A percentile compares a stretch with the other conserved stretches of the same genome.
Evolutionary conservation across 1,140 invertebrate species (phyloP).

Genomic region (Luehdorfia chinensis): DNA sequence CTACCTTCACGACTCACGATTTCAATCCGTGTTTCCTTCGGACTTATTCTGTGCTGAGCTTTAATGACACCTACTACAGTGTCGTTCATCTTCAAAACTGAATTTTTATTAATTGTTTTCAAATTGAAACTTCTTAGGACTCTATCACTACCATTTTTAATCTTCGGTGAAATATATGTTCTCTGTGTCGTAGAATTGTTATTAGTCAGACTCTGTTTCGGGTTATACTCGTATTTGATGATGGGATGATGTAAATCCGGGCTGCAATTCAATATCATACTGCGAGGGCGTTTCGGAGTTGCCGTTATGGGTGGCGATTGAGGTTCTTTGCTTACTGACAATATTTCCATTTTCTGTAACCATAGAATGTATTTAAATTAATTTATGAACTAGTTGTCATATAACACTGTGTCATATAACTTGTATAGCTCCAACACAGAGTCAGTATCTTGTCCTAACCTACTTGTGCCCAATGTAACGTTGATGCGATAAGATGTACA

Average conservation of each 20-base stretch:
- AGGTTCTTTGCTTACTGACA: constrained; percentile 16
- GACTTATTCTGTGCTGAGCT: constrained; percentile 16
- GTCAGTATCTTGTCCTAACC: no score
- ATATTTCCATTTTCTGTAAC: no score
- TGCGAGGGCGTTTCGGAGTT: constrained; percentile 37
- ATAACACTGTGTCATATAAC: no score
- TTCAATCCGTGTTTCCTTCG: constrained; percentile 22
- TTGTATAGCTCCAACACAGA: no score
- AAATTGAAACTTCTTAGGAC: constrained; percentile 44
- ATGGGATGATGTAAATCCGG: constrained; percentile 20
- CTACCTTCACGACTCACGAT: constrained; percentile 19
- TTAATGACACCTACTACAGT: constrained; percentile 15
- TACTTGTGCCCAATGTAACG: no score
- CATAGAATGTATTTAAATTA: no score
- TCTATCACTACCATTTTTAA: constrained; percentile 29
- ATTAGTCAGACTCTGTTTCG: constrained; percentile 4
- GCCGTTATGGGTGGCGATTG: constrained; percentile 39
- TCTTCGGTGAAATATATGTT: not conserved
- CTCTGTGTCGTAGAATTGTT: not conserved
- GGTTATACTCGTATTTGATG: constrained; percentile 20
- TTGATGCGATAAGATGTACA: no score
- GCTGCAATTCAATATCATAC: constrained; percentile 19
- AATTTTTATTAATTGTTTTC: constrained; percentile 19
- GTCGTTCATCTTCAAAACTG: constrained; percentile 1
- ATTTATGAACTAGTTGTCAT: no score